Conservation (phyloP, 2,113 vertebrate species). For the Turnix velox region DNA sequence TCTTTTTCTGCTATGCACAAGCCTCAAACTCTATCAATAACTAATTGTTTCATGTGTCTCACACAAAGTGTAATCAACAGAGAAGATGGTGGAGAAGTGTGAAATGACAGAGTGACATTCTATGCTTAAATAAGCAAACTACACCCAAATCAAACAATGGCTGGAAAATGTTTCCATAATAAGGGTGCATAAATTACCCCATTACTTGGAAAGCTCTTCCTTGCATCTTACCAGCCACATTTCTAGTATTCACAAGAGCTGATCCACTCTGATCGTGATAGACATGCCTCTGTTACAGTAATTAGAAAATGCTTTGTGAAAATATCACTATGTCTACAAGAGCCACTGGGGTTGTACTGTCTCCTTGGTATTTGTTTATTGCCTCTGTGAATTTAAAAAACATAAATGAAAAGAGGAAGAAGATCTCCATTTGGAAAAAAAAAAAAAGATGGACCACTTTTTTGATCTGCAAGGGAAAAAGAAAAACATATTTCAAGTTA, state of each 20-base stretch:
- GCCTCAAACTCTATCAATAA: slow-evolving; percentile 37
- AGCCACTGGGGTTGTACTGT: neutral
- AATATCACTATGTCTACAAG: slow-evolving; percentile 19
- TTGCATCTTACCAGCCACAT: slow-evolving; percentile 34
- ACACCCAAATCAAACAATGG: slow-evolving; percentile 42
- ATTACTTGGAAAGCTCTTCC: slow-evolving; percentile 54
- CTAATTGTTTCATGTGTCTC: slow-evolving; percentile 35
- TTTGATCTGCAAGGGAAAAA: neutral
- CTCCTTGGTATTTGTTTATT: slow-evolving; percentile 10
- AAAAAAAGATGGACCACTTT: neutral
- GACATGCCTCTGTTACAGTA: slow-evolving; percentile 41
- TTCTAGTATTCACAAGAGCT: slow-evolving; percentile 16
- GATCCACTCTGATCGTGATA: neutral
- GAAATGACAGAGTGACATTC: slow-evolving; percentile 60
- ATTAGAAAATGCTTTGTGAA: slow-evolving; percentile 49
- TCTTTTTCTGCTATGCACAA: neutral
- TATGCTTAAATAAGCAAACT: slow-evolving; percentile 64
- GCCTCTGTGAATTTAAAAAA: neutral
- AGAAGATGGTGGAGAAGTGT: slow-evolving; percentile 39
- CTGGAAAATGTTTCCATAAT: slow-evolving; percentile 41
- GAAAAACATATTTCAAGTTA: neutral
- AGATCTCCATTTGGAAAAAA: neutral
- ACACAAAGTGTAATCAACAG: slow-evolving; percentile 51
- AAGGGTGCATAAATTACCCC: slow-evolving; percentile 57
- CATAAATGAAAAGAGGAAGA: neutral